Evolutionary conservation across 2,113 vertebrate genomes (phyloP).

Genomic region (Misgurnus anguillicaudatus): DNA sequence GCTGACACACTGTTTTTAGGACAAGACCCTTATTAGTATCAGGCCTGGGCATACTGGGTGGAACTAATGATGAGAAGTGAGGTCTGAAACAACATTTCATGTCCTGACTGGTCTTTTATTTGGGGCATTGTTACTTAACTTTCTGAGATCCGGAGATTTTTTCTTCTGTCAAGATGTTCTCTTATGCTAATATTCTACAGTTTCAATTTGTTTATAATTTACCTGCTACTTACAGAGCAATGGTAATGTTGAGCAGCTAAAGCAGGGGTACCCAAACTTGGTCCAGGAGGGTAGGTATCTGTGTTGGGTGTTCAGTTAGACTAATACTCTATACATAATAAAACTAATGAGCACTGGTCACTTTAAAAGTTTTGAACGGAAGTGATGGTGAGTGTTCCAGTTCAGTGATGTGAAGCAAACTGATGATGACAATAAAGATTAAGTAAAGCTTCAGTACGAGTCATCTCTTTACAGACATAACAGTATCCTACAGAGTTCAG

Average conservation of each 20-base stretch:
- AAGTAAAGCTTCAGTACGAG: too few species aligned
- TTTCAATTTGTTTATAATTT: neutral
- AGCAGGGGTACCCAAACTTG: neutral
- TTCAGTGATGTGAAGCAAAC: too few species aligned
- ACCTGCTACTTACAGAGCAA: slow-evolving; percentile 10
- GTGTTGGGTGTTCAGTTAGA: too few species aligned
- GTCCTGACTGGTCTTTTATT: slow-evolving; percentile 35
- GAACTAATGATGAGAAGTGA: slow-evolving; percentile 36
- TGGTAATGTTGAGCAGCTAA: neutral
- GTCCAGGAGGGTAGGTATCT: too few species aligned
- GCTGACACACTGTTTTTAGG: slow-evolving; percentile 25
- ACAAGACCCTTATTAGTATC: slow-evolving; percentile 61
- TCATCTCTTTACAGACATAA: too few species aligned
- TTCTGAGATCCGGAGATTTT: neutral
- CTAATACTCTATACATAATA: too few species aligned
- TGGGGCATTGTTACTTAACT: slow-evolving; percentile 14
- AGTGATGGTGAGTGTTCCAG: too few species aligned
- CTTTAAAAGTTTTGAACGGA: too few species aligned
- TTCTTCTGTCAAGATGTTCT: slow-evolving; percentile 11
- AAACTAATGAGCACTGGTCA: too few species aligned
- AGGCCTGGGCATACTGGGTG: slow-evolving; percentile 48
- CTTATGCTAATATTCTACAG: neutral
- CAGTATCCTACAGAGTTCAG: too few species aligned
- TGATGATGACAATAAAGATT: too few species aligned
- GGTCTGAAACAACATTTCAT: slow-evolving; percentile 2